Evolutionary conservation across 2,113 vertebrate species (phyloP).

Genomic region (Apus apus): DNA sequence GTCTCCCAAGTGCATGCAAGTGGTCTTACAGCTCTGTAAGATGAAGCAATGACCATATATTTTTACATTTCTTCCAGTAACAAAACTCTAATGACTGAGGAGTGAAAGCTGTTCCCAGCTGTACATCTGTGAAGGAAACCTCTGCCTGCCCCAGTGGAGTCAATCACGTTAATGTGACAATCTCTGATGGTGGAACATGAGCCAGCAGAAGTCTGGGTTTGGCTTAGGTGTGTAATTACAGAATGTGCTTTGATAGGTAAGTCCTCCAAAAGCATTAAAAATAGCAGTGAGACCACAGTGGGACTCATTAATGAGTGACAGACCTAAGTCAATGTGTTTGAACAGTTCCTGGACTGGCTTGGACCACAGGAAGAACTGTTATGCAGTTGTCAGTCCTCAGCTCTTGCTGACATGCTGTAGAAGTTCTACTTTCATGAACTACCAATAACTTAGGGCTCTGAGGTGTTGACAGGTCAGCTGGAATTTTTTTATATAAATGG

Average conservation of each 20-base stretch:
- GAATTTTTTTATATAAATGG: background rate
- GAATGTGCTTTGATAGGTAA: background rate
- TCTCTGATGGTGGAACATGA: background rate
- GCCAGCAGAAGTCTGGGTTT: background rate
- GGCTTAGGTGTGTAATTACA: background rate
- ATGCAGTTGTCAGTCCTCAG: background rate
- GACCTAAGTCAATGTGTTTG: background rate
- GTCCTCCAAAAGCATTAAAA: background rate
- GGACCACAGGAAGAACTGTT: background rate
- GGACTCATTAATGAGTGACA: conserved; percentile 4
- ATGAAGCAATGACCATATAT: background rate
- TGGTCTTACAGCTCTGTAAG: background rate
- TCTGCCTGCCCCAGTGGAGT: background rate
- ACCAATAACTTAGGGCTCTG: background rate
- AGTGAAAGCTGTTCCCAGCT: background rate
- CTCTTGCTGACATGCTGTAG: background rate
- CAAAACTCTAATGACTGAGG: background rate
- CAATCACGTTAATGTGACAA: rapidly evolving
- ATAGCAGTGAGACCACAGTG: background rate
- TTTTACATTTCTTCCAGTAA: background rate
- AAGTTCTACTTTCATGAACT: background rate
- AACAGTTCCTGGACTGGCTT: background rate
- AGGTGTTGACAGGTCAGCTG: rapidly evolving
- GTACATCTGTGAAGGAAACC: background rate
- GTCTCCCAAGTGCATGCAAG: background rate